Percentiles rank a stretch among this genome's conserved stretches.
Conservation (phyloP, 2,888 invertebrate genomes). For the Caenorhabditis japonica region DNA sequence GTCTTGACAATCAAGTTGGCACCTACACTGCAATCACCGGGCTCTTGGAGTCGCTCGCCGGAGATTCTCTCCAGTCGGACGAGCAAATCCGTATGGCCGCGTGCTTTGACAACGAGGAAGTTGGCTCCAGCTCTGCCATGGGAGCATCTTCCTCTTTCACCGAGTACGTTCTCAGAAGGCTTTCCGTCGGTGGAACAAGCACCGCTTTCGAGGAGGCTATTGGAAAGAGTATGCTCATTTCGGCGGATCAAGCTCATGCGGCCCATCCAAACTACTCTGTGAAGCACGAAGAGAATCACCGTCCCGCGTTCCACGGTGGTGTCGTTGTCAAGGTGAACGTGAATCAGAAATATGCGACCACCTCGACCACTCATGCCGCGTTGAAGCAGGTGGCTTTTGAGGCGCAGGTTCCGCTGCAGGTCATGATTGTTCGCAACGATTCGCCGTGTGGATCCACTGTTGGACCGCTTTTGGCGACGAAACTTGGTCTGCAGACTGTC, state of each 20-base stretch:
- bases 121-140: conserved; percentile 80
- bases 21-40: conserved; percentile 78
- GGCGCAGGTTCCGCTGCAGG: conserved; percentile 79
- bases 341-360: conserved; percentile 80
- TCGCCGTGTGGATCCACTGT: conserved; percentile 80
- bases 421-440: conserved; percentile 79
- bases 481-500: conserved; percentile 79
- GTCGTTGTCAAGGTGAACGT: conserved; percentile 78
- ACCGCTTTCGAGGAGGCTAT: conserved; percentile 78
- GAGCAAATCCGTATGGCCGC: conserved; percentile 79
- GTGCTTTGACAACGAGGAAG: conserved; percentile 80
- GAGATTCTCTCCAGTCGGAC: conserved; percentile 75
- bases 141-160: conserved; percentile 79
- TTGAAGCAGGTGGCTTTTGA: conserved; percentile 78
- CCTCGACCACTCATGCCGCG: conserved; percentile 79
- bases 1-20: conserved; percentile 80
- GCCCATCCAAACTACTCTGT: conserved; percentile 79
- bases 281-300: conserved; percentile 77
- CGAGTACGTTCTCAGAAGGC: conserved; percentile 78
- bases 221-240: conserved; percentile 79
- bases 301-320: conserved; percentile 71
- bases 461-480: conserved; percentile 80
- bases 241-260: conserved; percentile 77
- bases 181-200: conserved; percentile 49
- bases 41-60: conserved; percentile 77